A percentile compares a stretch with the other conserved stretches of the same genome.
Conservation (phyloP, 2,888 invertebrate species). For the Diabrotica balteata region DNA sequence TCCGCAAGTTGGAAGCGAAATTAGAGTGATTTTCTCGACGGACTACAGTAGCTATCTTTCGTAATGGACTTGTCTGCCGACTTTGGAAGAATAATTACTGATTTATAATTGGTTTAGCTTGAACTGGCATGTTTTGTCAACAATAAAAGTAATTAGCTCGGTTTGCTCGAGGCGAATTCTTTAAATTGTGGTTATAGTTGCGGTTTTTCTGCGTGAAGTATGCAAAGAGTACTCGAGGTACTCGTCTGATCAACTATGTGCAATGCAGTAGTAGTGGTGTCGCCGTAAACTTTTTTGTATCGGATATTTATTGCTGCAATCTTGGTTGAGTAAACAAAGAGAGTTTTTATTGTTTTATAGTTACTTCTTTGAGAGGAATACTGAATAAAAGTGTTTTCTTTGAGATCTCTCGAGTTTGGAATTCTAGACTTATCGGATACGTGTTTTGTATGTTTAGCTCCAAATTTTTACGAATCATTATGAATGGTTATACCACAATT, state of each 20-base stretch:
- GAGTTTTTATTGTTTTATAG: too few relatives aligned
- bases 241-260: background rate
- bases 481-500: too few relatives aligned
- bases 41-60: constrained; percentile 13
- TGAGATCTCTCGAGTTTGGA: too few relatives aligned
- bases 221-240: background rate
- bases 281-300: background rate
- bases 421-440: too few relatives aligned
- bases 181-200: constrained; percentile 17
- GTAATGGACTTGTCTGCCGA: constrained; percentile 29
- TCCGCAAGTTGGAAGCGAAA: constrained; percentile 4
- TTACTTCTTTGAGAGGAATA: too few relatives aligned
- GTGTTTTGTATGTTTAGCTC: too few relatives aligned
- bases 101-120: constrained; percentile 35
- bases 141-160: constrained; percentile 37
- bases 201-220: constrained; percentile 1
- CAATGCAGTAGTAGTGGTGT: background rate
- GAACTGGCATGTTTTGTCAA: constrained; percentile 38
- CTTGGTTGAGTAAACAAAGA: background rate
- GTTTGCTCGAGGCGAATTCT: constrained; percentile 19
- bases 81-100: constrained; percentile 32
- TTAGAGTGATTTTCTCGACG: constrained; percentile 21
- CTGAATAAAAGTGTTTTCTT: too few relatives aligned
- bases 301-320: constrained; percentile 1
- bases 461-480: too few relatives aligned